These are phyloP conservation scores for Eulemur albifrons DNA, from an alignment of 2,797 vertebrate genomes.

Conservation along the genomic window DNA sequence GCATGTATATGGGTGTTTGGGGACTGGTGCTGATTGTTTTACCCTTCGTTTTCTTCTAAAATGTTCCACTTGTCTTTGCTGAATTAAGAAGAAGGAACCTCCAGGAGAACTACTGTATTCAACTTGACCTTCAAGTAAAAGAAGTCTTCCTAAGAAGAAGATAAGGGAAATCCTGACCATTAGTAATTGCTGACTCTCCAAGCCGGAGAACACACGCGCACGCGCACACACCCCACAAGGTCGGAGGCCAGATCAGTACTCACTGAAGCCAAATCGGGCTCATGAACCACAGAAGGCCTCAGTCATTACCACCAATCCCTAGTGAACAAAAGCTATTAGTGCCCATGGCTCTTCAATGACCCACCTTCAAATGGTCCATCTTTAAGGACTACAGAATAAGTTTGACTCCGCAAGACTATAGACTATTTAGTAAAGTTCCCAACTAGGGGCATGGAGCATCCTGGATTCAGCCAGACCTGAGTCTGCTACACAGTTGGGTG, in stretches of 20 bases:
- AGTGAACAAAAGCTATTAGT: background rate
- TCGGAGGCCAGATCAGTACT: background rate
- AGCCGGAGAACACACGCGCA: background rate
- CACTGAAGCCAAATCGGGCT: background rate
- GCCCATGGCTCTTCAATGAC: background rate
- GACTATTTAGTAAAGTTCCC: background rate
- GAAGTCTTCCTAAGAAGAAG: background rate
- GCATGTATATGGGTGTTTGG: background rate
- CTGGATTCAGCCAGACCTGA: background rate
- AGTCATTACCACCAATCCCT: background rate
- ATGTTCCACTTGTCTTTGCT: background rate
- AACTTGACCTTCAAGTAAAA: background rate
- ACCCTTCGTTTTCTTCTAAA: background rate
- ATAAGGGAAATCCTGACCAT: background rate
- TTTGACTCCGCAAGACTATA: background rate
- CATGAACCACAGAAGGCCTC: background rate
- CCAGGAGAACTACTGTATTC: background rate
- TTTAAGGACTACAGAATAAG: background rate
- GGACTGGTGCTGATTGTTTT: background rate
- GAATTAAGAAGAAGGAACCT: background rate
- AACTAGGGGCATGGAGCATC: background rate
- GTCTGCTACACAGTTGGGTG: background rate
- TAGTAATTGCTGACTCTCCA: background rate
- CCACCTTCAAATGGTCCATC: background rate
- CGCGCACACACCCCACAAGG: background rate